These are phyloP conservation scores for Hyaena hyaena DNA, from an alignment of 2,113 vertebrate species.

Conservation along the genomic window DNA sequence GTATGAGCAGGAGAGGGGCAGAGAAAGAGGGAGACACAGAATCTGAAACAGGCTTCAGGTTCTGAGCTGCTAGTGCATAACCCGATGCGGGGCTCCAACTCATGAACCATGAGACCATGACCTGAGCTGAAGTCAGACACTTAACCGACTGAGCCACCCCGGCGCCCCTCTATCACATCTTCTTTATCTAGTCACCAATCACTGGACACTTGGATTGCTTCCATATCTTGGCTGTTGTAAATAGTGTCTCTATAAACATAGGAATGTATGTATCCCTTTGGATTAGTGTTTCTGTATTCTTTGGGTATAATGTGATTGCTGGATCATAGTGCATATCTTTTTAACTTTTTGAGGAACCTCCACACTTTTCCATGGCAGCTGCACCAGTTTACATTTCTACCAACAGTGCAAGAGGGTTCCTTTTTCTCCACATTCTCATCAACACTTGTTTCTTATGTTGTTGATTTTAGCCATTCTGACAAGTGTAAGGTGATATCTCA, in stretches of 20 bases:
- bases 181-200: background rate
- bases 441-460: background rate
- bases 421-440: background rate
- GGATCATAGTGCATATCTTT: background rate
- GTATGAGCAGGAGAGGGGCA: no score
- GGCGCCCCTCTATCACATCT: background rate
- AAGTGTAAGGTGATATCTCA: background rate
- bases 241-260: background rate
- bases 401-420: background rate
- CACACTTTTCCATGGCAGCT: background rate
- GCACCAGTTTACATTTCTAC: background rate
- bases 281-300: background rate
- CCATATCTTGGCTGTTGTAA: background rate
- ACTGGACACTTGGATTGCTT: background rate
- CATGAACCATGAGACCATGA: no score
- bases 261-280: background rate
- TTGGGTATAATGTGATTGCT: background rate
- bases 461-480: background rate
- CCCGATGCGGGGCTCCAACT: no score
- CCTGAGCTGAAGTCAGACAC: no score
- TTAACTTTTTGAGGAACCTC: background rate
- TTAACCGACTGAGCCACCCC: no score
- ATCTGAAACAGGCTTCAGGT: no score
- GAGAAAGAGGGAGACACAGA: no score
- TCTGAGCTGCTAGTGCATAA: no score